Evolutionary conservation across 1,140 invertebrate species (phyloP).

Genomic region (Magallana angulata): DNA sequence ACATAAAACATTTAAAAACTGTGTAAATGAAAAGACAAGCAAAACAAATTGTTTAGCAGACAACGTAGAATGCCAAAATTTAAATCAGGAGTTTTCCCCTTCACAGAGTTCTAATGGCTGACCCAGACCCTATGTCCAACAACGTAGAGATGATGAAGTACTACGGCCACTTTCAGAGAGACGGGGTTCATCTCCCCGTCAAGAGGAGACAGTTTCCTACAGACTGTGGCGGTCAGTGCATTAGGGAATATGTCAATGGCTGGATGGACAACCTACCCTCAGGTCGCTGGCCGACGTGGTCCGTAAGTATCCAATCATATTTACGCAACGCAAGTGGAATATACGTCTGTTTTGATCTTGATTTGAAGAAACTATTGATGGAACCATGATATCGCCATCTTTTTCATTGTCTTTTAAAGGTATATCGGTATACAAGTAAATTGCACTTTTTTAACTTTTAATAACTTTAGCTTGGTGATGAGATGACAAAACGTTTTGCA

Average conservation of each 20-base stretch:
- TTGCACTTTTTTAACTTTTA: background rate
- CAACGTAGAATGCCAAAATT: no score
- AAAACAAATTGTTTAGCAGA: no score
- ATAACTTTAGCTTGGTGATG: slow-evolving; percentile 62
- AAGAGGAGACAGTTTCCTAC: background rate
- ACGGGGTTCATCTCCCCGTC: slow-evolving; percentile 64
- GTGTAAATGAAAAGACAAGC: no score
- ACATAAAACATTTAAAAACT: no score
- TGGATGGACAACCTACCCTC: slow-evolving; percentile 61
- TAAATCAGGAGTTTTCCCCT: no score
- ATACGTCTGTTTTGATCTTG: no score
- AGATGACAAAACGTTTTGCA: slow-evolving; percentile 55
- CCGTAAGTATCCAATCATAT: slow-evolving; percentile 50
- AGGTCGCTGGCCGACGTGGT: slow-evolving; percentile 63
- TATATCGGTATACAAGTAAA: background rate
- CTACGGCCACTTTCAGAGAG: slow-evolving; percentile 66
- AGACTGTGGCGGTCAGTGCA: slow-evolving; percentile 55
- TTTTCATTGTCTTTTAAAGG: background rate
- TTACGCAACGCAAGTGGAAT: no score
- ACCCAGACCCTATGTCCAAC: background rate
- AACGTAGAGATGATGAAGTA: slow-evolving; percentile 57
- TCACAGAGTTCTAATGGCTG: background rate
- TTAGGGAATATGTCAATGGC: slow-evolving; percentile 51
- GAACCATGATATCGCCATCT: background rate
- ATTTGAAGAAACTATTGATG: no score